Evolutionary conservation across 2,113 vertebrate species (phyloP), one percentile per base, ranked within the genome.

Genomic region (Halcyon senegalensis): DNA sequence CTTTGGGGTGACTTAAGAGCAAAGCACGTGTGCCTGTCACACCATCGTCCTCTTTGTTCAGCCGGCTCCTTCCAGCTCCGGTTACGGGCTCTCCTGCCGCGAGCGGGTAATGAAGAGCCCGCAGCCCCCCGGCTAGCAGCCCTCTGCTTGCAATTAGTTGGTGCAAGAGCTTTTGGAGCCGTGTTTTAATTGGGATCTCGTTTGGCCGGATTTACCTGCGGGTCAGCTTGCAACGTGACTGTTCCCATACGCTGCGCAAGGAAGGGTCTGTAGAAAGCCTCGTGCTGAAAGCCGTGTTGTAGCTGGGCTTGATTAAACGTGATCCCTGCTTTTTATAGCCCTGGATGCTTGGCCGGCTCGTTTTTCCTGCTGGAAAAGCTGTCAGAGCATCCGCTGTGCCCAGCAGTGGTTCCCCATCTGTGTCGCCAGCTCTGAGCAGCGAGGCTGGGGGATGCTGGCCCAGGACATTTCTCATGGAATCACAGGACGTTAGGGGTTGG

Each of bases 181-280:
- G 20, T 4, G 10, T 70, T 70, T 78, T 88, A 24, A 30, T 80
- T 67, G 74, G 90, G 55, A 8, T 66, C 3, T 0, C 11, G 1
- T 48, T 31, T 37, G 74, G 56, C 27, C 23, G 1, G 25, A 17
- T 75, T 82, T 37, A 21, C 11, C 69, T 39, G 41, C 0, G 3
- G 11, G 17, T 51, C 14, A 5, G 44, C 23, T 79, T 16, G 23
- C 18, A 43, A 4, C 0, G 2, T 51, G 87, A 9, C 72, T 69
- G 53, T 3, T 1, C 16, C 18, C 19, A 0, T 24, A 1, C 0
- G 0, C 25, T 7, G 31, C 9, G 0, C 1, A 6, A 44, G 14
- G 63, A 4, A 55, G 33, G 39, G 27, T 1, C 3, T 13, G 1
- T 10, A 46, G 84, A 72, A 93, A 73, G 12, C 19, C 31, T 84